phyloP scores from a whole-genome alignment of 2,888 invertebrate genomes.

The Chrysolina haemoptera region DNA sequence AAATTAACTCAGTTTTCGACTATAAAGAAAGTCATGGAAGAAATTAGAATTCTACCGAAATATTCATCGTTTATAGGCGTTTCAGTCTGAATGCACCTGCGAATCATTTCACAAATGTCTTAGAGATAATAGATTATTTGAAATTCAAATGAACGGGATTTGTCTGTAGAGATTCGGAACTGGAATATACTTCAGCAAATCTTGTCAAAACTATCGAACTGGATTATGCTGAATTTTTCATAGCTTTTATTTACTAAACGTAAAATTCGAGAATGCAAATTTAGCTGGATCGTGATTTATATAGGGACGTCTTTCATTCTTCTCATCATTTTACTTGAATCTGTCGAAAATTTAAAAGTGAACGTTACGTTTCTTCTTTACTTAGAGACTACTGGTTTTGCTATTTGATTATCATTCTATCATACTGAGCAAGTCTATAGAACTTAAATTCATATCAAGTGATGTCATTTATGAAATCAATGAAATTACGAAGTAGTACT shows the following conservation, averaged over 20 bases:
- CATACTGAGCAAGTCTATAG: not conserved
- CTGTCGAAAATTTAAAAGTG: not conserved
- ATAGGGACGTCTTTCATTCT: constrained; percentile 2
- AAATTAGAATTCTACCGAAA: too few species aligned
- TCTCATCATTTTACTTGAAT: constrained; percentile 1
- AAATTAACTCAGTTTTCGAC: too few species aligned
- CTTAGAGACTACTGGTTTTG: not conserved
- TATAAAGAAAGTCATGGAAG: too few species aligned
- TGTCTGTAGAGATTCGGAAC: constrained; percentile 61
- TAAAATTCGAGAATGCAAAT: constrained; percentile 63
- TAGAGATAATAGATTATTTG: constrained; percentile 66
- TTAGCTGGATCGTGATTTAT: constrained; percentile 50
- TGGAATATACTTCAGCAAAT: constrained; percentile 63
- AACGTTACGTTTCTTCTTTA: not conserved
- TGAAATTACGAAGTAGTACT: too few species aligned
- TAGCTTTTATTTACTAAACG: constrained; percentile 64
- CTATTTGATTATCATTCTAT: not conserved
- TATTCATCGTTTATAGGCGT: not conserved
- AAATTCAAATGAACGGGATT: constrained; percentile 68
- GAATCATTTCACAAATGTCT: constrained; percentile 62
- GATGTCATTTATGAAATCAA: not conserved
- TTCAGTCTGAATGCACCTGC: constrained; percentile 60
- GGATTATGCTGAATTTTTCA: constrained; percentile 66
- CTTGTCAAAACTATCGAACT: constrained; percentile 65
- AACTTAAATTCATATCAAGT: not conserved